Conservation (phyloP, 2,888 invertebrate genomes). For the Drosophila antonietae region DNA sequence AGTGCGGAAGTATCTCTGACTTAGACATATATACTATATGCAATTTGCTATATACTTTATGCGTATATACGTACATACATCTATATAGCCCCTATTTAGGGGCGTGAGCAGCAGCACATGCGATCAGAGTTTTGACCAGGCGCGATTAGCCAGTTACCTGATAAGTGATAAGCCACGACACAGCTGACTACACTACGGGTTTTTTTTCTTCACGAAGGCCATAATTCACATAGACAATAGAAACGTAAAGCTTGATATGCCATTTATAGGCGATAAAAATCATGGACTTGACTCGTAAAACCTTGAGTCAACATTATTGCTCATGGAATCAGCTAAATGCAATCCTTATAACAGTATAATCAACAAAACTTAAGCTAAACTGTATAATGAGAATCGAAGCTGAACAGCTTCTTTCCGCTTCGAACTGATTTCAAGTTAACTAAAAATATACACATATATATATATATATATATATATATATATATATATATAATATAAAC, state of each 20-base stretch:
- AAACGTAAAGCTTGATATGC: slow-evolving; percentile 19
- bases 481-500: not conserved
- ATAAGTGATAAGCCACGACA: slow-evolving; percentile 19
- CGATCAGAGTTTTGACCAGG: not conserved
- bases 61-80: not conserved
- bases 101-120: not conserved
- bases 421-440: not conserved
- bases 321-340: not conserved
- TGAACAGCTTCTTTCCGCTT: not conserved
- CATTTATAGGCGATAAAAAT: slow-evolving; percentile 29
- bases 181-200: slow-evolving; percentile 20
- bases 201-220: not conserved
- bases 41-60: not conserved
- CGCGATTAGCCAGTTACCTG: slow-evolving; percentile 39
- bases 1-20: slow-evolving; percentile 38
- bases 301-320: not conserved
- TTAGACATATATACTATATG: not conserved
- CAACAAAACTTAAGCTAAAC: not conserved
- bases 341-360: not conserved
- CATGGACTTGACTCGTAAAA: slow-evolving; percentile 13
- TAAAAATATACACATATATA: no score
- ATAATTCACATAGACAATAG: slow-evolving; percentile 36
- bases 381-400: not conserved
- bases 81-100: not conserved
- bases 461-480: no score